A percentile compares a stretch with the other conserved stretches of the same genome.
Conservation (phyloP, 2,797 vertebrate species). For the Pipistrellus kuhlii region DNA sequence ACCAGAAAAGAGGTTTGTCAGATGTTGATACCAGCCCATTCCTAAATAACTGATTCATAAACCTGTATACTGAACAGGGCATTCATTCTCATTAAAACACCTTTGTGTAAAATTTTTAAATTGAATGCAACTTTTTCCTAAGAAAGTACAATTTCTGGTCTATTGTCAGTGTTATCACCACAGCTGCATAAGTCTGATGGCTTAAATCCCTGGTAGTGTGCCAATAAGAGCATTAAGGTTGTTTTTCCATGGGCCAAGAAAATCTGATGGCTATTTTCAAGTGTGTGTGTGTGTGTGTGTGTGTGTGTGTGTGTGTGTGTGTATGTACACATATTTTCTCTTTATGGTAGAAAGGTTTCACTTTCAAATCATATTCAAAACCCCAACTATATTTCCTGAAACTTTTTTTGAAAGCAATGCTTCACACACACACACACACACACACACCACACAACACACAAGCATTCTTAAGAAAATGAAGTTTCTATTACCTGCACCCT, state of each 20-base stretch:
- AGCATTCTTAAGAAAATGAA: neutral
- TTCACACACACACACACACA: neutral
- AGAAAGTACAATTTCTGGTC: conserved; percentile 21
- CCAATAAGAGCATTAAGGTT: conserved; percentile 20
- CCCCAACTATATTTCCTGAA: neutral
- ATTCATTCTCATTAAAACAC: conserved; percentile 44
- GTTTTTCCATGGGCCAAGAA: neutral
- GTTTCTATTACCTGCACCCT: neutral
- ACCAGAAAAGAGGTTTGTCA: neutral
- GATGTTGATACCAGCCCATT: neutral
- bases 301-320: neutral
- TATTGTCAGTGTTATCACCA: conserved; percentile 55
- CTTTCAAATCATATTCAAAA: conserved; percentile 37
- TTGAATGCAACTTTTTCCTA: neutral
- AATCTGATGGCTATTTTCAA: neutral
- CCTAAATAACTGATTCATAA: neutral
- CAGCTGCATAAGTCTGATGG: neutral
- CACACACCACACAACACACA: neutral
- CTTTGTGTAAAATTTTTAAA: conserved; percentile 24
- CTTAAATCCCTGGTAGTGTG: conserved; percentile 2
- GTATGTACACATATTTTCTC: neutral
- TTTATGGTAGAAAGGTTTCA: neutral
- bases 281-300: neutral
- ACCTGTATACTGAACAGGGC: neutral
- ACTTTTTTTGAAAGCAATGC: neutral